phyloP scores from a whole-genome alignment of 2,797 vertebrate species.

The Dromococcyx pavoninus region DNA sequence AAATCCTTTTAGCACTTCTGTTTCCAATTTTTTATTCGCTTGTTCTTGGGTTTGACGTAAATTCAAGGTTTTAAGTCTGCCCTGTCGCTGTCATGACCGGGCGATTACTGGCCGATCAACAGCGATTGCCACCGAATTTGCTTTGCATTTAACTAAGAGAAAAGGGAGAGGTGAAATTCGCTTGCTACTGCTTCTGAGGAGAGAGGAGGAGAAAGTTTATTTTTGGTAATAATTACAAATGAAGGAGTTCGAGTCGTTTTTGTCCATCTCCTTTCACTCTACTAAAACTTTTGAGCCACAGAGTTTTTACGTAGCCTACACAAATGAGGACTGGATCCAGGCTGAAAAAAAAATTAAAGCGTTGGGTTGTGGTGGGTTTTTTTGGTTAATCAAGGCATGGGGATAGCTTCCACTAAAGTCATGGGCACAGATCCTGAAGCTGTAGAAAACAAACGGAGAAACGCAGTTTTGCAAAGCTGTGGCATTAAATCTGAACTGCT shows the following conservation, averaged over 20 bases:
- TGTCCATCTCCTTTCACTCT: background rate
- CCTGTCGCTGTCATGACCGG: background rate
- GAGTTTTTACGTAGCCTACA: background rate
- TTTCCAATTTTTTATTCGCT: slow-evolving; percentile 54
- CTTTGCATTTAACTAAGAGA: background rate
- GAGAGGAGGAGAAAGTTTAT: background rate
- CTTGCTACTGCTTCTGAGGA: background rate
- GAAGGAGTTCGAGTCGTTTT: background rate
- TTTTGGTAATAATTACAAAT: background rate
- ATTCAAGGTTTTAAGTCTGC: background rate
- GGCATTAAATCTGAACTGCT: background rate
- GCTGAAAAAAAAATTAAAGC: background rate
- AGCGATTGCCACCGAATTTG: background rate
- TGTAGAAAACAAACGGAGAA: background rate
- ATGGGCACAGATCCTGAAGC: background rate
- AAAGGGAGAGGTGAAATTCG: background rate
- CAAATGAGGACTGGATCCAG: background rate
- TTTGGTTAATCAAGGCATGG: background rate
- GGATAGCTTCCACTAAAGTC: background rate
- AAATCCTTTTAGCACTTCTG: slow-evolving; percentile 43
- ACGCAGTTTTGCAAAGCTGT: background rate
- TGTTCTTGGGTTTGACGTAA: slow-evolving; percentile 21
- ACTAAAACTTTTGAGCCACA: fast-evolving
- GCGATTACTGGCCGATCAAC: background rate
- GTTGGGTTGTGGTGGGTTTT: background rate